Base-by-base conservation (phyloP, 2,797 vertebrate genomes). In the Knipowitschia caucasica region DNA sequence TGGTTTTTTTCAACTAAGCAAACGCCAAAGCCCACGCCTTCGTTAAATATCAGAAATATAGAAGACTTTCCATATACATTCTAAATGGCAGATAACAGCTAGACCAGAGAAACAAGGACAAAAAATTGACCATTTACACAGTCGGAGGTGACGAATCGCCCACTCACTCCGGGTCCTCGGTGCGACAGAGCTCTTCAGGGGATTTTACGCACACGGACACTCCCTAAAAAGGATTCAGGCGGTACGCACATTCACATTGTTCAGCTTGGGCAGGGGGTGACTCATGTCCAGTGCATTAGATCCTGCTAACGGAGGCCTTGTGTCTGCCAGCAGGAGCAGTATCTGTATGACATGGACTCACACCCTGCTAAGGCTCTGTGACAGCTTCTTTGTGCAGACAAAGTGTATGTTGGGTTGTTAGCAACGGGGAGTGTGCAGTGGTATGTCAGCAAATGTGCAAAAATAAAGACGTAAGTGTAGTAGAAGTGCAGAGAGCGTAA, bases 91-190 rank as follows among this genome's bases (percentile, higher is more conserved):
- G 45, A 56, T 39, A 70, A 56, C 67, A 65, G 60, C 47, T 59
- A 60, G 67, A 81, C 36, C 67, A 53, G 43, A 29, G 36, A 67
- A 60, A 70, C 30, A 54, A 51, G 63, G 52, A 65, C 20, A 51
- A 17, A 40, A 75, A 81, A 82, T n/a, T 80, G 77, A 81, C 61
- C 79, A 84, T 83, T 84, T 84, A 83, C 58, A 12, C 79, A 62
- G 80, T 56, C 61, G 73, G 73, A 77, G 40, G 43, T 59, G 67
- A 64, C 67, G 47, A 30, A 40, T 56, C 50, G 29, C 78, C 77
- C 62, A 68, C 73, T 65, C 73, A 18, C 24, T 73, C 34, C 17
- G 3, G 38, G 35, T 63, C 55, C 42, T 59, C 29, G 33, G 42
- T 51, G 36, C 35, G 36, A 45, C 62, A 67, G 56, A 76, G 63